Base-by-base conservation (phyloP, 2,113 vertebrate species). In the Xiphophorus maculatus region DNA sequence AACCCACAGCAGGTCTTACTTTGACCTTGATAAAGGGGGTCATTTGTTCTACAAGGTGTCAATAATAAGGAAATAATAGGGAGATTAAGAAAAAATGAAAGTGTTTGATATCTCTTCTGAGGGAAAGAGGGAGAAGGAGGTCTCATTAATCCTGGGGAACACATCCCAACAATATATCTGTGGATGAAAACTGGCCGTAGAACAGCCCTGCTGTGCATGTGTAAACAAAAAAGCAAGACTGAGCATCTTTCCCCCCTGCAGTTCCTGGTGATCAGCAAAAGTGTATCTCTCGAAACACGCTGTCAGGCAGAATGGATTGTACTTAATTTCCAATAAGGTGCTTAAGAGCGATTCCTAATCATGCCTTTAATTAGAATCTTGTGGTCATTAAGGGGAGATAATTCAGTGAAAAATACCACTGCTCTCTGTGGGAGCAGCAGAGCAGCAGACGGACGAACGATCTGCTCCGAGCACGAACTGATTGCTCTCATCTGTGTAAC, bases 251-350 rank as follows among this genome's bases (percentile, higher is more conserved):
- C 61, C 42, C 64, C 40, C 74, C 76, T 15, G 69, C 80, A 80
- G 84, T 85, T 87, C 80, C 37, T 30, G 60, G 76, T 79, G 84
- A 87, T 89, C 90, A 87, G 90, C 90, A 88, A 81, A 90, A 89
- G 83, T 88, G 88, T 84, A 91, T 92, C 87, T 89, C 67, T 63
- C 33, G 76, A 88, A 90, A 87, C 75, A 85, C 29, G 70, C 85
- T 92, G 91, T 93, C 94, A 91, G 80, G 83, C 73, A 89, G 81
- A 93, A 95, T 94, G 92, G 92, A 95, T 94, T 92, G 90, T 88
- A 82, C 88, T 93, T 93, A 85, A 94, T 95, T 94, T 94, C 87
- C 93, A 93, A 93, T 93, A 93, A 94, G 94, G 93, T 94, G 92
- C 93, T 94, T 94, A 91, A 93, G 93, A 90, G 87, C 82, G 84